Evolutionary conservation across 2,113 vertebrate genomes (phyloP).

Genomic region (Melanerpes formicivorus): DNA sequence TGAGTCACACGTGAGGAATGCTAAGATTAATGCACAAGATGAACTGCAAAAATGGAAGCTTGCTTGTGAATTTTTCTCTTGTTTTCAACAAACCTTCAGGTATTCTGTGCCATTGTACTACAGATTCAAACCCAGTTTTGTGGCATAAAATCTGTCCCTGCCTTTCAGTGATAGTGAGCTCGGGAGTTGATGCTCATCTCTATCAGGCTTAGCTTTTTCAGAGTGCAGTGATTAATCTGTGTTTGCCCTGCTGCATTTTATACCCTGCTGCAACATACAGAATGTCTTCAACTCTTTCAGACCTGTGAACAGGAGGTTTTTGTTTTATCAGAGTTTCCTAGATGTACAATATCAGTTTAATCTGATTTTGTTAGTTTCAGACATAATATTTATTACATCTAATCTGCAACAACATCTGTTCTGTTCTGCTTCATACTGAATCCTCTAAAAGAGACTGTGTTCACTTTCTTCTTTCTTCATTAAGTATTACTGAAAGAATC

Average conservation of each 20-base stretch:
- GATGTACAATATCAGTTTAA: neutral
- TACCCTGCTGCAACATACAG: neutral
- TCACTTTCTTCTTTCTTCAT: neutral
- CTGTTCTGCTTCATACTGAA: neutral
- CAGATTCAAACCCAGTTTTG: neutral
- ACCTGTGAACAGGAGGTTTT: neutral
- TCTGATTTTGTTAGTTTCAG: neutral
- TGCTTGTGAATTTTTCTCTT: neutral
- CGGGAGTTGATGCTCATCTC: neutral
- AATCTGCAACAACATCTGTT: neutral
- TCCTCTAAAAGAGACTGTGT: neutral
- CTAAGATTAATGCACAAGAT: constrained; percentile 65
- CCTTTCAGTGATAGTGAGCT: neutral
- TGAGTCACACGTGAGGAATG: constrained; percentile 77
- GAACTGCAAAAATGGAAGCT: constrained; percentile 43
- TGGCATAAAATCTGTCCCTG: neutral
- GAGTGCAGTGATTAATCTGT: neutral
- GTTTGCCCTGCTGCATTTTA: neutral
- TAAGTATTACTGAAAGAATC: neutral
- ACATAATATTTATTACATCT: neutral
- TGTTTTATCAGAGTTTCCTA: neutral
- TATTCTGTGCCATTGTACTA: neutral
- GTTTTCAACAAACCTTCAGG: neutral
- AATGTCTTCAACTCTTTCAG: neutral
- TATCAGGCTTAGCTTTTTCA: neutral